Percentiles rank a stretch among this genome's conserved stretches.
These are phyloP conservation scores for Calidris pygmaea DNA, from an alignment of 2,113 vertebrate species.

Conservation along the genomic window DNA sequence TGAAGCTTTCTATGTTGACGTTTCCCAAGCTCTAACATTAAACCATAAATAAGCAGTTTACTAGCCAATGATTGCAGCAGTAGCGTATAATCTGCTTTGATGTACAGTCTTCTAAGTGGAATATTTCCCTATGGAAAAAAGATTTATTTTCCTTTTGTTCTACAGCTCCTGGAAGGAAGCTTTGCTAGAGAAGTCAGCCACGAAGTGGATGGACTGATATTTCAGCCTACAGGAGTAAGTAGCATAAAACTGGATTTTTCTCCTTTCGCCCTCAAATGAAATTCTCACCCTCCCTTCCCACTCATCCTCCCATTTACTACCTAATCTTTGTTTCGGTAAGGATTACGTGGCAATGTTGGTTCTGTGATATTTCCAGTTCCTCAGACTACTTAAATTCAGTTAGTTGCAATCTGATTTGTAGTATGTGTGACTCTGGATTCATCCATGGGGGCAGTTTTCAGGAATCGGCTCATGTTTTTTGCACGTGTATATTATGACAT, in stretches of 20 bases:
- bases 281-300: background rate
- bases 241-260: background rate
- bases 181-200: constrained; percentile 98
- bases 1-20: background rate
- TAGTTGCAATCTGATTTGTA: background rate
- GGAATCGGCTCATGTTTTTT: background rate
- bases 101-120: background rate
- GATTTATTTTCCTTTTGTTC: constrained; percentile 54
- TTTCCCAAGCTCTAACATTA: background rate
- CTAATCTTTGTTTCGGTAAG: background rate
- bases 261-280: background rate
- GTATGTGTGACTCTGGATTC: background rate
- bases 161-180: constrained; percentile 94
- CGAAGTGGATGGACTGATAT: constrained; percentile 97
- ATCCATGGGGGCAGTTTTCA: background rate
- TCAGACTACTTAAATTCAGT: background rate
- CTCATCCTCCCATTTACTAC: background rate
- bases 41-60: constrained; percentile 9
- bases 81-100: background rate
- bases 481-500: accelerated
- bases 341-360: background rate
- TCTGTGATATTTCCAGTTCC: background rate
- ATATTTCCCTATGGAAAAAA: constrained; percentile 15
- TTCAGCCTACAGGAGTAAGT: constrained; percentile 96
- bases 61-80: background rate